phyloP scores from a whole-genome alignment of 1,140 invertebrate genomes.

The Metopolophium dirhodum region DNA sequence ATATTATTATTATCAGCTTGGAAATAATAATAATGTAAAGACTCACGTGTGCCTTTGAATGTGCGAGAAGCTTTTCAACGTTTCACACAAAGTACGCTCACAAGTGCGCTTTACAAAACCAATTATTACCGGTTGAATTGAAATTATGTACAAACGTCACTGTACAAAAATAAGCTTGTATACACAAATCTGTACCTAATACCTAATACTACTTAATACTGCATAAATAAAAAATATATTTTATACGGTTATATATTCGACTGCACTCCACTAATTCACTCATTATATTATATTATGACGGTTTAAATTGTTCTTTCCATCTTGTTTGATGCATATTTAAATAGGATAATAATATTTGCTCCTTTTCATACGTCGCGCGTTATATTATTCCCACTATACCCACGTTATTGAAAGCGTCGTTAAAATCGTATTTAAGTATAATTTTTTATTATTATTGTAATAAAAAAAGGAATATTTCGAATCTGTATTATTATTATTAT shows the following conservation, averaged over 20 bases:
- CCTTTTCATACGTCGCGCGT: background rate
- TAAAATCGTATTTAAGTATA: background rate
- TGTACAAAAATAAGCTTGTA: constrained; percentile 5
- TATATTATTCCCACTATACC: background rate
- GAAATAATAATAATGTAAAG: background rate
- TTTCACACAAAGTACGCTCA: background rate
- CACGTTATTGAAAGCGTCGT: background rate
- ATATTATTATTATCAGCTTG: background rate
- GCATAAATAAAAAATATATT: background rate
- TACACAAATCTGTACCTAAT: background rate
- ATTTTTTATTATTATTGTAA: no score
- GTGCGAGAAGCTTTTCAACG: background rate
- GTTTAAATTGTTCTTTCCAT: background rate
- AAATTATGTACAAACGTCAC: background rate
- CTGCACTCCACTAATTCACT: background rate
- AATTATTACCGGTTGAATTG: constrained; percentile 35
- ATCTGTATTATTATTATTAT: no score
- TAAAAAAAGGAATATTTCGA: no score
- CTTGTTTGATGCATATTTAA: background rate
- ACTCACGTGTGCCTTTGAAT: background rate
- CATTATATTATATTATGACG: background rate
- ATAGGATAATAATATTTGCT: background rate
- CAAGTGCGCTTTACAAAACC: background rate
- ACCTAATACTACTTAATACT: background rate
- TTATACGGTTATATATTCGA: no score